Conservation (phyloP, 2,888 invertebrate species). For the Anagyrus pseudococci region DNA sequence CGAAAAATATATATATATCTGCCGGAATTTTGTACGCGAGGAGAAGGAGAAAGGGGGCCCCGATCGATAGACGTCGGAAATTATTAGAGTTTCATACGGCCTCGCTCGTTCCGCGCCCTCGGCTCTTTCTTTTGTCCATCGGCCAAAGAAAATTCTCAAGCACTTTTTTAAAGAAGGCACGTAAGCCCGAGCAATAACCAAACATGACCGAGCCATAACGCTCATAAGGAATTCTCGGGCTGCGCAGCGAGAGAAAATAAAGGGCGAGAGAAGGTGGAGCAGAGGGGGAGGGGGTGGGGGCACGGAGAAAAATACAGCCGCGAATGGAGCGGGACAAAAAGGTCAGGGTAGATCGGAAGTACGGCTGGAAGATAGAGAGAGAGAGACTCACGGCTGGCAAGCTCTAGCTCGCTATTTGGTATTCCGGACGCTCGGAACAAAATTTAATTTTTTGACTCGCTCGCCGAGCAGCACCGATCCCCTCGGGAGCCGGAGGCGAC, state of each 20-base stretch:
- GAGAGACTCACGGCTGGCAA: neutral
- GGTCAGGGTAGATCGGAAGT: too few relatives aligned
- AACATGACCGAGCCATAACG: neutral
- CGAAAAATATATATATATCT: neutral
- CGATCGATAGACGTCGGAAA: neutral
- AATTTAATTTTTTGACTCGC: constrained; percentile 56
- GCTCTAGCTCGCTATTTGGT: constrained; percentile 44
- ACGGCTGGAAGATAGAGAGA: neutral
- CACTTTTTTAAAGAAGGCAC: neutral
- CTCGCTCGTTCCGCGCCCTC: neutral
- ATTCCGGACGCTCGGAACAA: constrained; percentile 49
- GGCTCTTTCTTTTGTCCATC: too few relatives aligned
- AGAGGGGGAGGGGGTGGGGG: neutral
- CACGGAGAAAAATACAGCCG: constrained; percentile 20
- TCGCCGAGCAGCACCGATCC: constrained; percentile 11
- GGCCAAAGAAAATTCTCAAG: too few relatives aligned
- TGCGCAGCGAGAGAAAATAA: too few relatives aligned
- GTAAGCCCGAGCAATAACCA: neutral
- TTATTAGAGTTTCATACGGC: neutral
- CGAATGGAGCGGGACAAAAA: constrained; percentile 15
- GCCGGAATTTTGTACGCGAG: neutral
- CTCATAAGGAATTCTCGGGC: constrained; percentile 12
- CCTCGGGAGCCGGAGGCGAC: neutral
- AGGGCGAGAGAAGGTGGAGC: constrained; percentile 22
- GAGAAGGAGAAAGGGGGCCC: neutral